A percentile compares a stretch with the other conserved stretches of the same genome.
phyloP scores from a whole-genome alignment of 2,113 vertebrate genomes.

The Thamnophis sirtalis region DNA sequence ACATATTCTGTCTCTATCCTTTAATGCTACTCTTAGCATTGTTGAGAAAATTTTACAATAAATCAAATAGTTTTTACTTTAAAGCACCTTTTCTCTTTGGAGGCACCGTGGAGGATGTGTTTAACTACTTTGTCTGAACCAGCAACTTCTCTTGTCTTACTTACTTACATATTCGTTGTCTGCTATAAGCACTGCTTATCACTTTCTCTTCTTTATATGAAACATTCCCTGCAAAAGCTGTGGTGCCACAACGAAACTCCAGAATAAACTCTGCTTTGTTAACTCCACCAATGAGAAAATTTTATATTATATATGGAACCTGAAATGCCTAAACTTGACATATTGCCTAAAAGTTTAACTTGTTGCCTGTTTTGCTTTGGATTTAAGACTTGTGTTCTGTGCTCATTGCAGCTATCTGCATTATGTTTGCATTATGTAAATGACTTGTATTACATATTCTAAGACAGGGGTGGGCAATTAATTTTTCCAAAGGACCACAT shows the following conservation, averaged over 20 bases:
- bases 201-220: background rate
- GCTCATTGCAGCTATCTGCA: background rate
- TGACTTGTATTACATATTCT: background rate
- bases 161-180: no score
- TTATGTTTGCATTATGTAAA: background rate
- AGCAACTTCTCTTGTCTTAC: background rate
- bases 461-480: no score
- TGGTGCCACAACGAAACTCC: background rate
- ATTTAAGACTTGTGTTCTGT: background rate
- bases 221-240: background rate
- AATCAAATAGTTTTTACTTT: background rate
- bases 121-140: background rate
- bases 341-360: background rate
- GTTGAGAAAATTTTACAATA: background rate
- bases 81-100: background rate
- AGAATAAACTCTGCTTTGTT: constrained; percentile 1
- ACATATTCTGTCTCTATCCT: background rate
- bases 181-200: background rate
- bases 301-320: background rate
- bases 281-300: background rate
- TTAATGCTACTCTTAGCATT: background rate
- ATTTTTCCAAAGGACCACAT: no score
- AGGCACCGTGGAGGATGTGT: background rate
- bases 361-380: background rate
- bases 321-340: background rate